Evolutionary conservation across 2,797 vertebrate species (phyloP), one percentile per base, ranked within the genome.

Genomic region (Rhinatrema bivittatum): DNA sequence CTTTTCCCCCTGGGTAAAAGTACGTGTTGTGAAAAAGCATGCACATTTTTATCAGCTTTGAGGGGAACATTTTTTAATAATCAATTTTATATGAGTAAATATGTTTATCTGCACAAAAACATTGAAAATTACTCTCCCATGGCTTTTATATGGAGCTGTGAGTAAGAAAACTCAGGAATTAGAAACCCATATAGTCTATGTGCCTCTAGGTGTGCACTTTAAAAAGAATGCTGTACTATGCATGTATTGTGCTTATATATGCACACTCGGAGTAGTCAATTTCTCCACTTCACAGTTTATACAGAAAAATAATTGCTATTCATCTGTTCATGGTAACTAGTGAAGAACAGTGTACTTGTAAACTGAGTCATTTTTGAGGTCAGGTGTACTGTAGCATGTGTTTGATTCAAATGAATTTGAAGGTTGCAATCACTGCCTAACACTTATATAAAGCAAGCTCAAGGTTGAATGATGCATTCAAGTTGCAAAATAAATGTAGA

Each of bases 401-500:
- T 64, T 61, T 40, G 43, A 64, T 34, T 42, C 34, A 45, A 25
- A 59, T 29, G 29, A 36, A 42, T 43, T 56, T 41, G 44, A 40
- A 60, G 60, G 53, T 43, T 49, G 50, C 44, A 15, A 54, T 32
- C n/a, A 32, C 32, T 25, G 51, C 55, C 43, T 60, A 46, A 53
- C 60, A 63, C 66, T 62, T 42, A 43, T 71, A 68, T 68, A 67
- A 70, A 56, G 48, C 47, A 53, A 60, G 51, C 67, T 71, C 63
- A 73, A 78, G 75, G 74, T 48, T 79, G 70, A 64, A 69, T 50
- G 57, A 61, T 53, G 46, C 44, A 46, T 70, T 74, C 53, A 46
- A 57, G 47, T 64, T 63, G 59, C 68, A 64, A 63, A 78, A 76
- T 76, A 72, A 70, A 73, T 75, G 65, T 64, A 77, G 74, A 80